Conservation (phyloP, 2,113 vertebrate genomes). For the Cariama cristata region DNA sequence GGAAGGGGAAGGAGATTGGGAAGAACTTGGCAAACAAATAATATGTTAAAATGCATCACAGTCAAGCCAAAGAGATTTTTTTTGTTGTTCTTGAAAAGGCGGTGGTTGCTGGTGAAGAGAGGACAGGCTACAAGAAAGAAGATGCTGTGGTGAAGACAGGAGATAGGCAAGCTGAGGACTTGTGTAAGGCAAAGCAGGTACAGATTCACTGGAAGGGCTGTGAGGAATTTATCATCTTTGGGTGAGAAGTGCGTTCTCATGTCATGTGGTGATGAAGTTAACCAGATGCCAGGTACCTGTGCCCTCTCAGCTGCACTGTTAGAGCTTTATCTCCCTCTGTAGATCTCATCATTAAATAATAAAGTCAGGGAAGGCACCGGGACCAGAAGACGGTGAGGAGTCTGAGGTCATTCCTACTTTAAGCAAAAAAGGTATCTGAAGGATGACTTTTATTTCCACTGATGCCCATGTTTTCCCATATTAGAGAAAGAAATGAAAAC, state of each 20-base stretch:
- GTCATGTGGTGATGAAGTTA: neutral
- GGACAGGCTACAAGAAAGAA: neutral
- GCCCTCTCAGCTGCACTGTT: neutral
- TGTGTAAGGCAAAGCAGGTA: neutral
- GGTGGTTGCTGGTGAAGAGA: neutral
- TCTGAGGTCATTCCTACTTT: neutral
- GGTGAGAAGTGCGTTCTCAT: neutral
- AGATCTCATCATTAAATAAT: neutral
- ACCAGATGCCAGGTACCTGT: neutral
- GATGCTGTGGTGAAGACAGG: neutral
- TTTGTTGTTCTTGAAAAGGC: neutral
- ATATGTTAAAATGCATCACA: neutral
- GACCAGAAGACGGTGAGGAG: neutral
- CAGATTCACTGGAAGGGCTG: neutral
- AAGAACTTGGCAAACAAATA: neutral
- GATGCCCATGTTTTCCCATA: neutral
- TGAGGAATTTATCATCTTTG: neutral
- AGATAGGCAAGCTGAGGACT: neutral
- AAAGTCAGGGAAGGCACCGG: fast-evolving
- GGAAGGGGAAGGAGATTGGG: neutral
- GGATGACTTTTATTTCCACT: neutral
- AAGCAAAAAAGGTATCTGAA: neutral
- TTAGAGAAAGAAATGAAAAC: neutral
- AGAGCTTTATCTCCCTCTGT: neutral
- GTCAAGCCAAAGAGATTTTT: neutral